Conservation (phyloP, 2,113 vertebrate species). For the Mugil cephalus region DNA sequence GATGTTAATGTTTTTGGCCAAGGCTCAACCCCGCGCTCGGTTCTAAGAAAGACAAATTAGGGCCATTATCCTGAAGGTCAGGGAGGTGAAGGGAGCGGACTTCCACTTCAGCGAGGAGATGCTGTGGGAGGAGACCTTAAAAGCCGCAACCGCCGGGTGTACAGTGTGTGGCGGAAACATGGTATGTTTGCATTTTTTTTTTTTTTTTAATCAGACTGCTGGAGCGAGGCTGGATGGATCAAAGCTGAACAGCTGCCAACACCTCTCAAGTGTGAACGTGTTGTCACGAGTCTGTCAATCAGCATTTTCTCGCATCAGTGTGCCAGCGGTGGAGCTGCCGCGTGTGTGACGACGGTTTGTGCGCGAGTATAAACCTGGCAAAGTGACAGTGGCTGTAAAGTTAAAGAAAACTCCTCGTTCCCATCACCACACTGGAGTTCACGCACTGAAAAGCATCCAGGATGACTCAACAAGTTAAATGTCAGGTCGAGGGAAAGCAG, state of each 20-base stretch:
- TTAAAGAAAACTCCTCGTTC: conserved; percentile 49
- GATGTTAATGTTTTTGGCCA: conserved; percentile 2
- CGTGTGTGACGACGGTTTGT: conserved; percentile 22
- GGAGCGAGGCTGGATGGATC: conserved; percentile 75
- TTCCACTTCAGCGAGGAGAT: conserved; percentile 36
- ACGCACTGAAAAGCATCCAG: conserved; percentile 42
- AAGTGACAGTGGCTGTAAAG: conserved; percentile 48
- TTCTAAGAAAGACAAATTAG: conserved; percentile 42
- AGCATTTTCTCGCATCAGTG: conserved; percentile 74
- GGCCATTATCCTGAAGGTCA: conserved; percentile 9
- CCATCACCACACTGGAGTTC: conserved; percentile 21
- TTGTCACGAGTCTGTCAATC: conserved; percentile 82
- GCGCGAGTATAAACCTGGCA: conserved; percentile 27
- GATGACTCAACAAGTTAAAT: conserved; percentile 52
- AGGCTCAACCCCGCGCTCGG: neutral
- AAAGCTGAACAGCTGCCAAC: conserved; percentile 81
- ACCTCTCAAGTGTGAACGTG: conserved; percentile 77
- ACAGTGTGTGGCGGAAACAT: conserved; percentile 49
- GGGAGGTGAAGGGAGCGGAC: conserved; percentile 36
- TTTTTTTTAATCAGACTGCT: conserved; percentile 74
- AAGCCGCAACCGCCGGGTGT: conserved; percentile 42
- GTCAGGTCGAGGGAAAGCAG: conserved; percentile 49
- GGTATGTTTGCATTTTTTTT: conserved; percentile 66
- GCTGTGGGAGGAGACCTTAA: conserved; percentile 41
- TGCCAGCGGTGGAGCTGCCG: conserved; percentile 45